Evolutionary conservation across 1,140 invertebrate species (phyloP), one percentile per base, ranked within the genome.

Genomic region (Leptinotarsa lineolata): DNA sequence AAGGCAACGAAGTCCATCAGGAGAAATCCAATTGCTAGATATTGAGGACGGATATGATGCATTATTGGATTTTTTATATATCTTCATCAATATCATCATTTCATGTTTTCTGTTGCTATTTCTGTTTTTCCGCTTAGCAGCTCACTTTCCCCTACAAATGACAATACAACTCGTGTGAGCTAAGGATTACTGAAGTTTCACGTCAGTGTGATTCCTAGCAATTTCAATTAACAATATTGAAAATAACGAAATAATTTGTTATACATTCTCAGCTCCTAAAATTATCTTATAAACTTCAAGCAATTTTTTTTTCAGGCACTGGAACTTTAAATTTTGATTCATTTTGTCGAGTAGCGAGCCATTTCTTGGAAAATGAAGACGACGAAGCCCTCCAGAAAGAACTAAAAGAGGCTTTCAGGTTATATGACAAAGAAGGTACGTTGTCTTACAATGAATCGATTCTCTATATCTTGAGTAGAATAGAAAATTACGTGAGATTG

Each of bases 361-460:
- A 92, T 79, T 92, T 91, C 78, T 84, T 91, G 72, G 90, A 91
- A 67, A 89, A 90, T 75, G 92, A 94, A 83, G 92, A 93, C 72
- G 92, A 93, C 72, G 94, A 94, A 82, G 92, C 92, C 3, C 86
- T 94, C 44, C 91, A 93, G 80, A 91, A 91, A 72, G 91, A 92
- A 83, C 83, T 92, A 2, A 92, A 92, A 80, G 91, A 92, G 84
- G 92, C 91, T 63, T 92, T 93, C 84, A 87, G 92, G 76, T 86
- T 92, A 1, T 93, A 92, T 77, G 91, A 92, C 81, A 92, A 92
- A 86, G 91, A 91, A 85, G 90, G 89, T 89, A 83, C 83, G 48
- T 16, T 18, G 0, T 4, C 48, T 54, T 48, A 16, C 46, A 22
- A 22, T 22, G 2, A 2, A 22, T 22, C 4, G 22, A 3, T 39